phyloP scores from a whole-genome alignment of 2,888 invertebrate species.

The Rhingia campestris region DNA sequence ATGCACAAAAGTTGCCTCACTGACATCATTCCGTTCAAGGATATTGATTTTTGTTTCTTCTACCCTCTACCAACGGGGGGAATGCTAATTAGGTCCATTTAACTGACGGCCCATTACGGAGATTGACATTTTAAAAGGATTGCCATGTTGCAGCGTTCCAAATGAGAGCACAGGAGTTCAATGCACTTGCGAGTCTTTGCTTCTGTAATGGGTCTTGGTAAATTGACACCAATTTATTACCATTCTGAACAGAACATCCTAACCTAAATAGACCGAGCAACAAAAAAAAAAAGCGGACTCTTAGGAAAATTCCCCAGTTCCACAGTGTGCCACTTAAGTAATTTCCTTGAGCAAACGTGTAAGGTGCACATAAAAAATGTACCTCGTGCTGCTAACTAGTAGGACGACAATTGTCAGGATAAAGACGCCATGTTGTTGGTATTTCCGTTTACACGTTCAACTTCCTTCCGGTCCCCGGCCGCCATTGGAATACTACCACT shows the following conservation, averaged over 20 bases:
- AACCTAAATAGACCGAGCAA: constrained; percentile 16
- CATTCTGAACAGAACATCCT: constrained; percentile 26
- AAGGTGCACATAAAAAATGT: constrained; percentile 16
- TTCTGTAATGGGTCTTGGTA: no score
- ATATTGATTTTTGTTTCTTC: no score
- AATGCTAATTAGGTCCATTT: neutral
- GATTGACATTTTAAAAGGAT: neutral
- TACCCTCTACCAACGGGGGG: no score
- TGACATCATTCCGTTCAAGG: neutral
- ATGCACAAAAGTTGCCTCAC: neutral
- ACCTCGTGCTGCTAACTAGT: constrained; percentile 41
- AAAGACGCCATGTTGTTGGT: constrained; percentile 17
- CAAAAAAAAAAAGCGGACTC: constrained; percentile 35
- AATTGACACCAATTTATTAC: constrained; percentile 23
- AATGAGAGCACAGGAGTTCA: neutral
- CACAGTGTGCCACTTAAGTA: constrained; percentile 32
- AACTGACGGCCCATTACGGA: neutral
- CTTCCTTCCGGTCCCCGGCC: constrained; percentile 46
- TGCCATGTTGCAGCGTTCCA: neutral
- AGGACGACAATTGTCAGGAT: constrained; percentile 10
- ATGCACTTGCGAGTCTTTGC: constrained; percentile 5
- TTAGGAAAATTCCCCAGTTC: constrained; percentile 33
- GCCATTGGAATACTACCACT: neutral
- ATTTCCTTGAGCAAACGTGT: constrained; percentile 47
- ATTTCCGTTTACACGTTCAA: constrained; percentile 31